Evolutionary conservation across 2,113 vertebrate species (phyloP).

Genomic region (Pitta sordida): DNA sequence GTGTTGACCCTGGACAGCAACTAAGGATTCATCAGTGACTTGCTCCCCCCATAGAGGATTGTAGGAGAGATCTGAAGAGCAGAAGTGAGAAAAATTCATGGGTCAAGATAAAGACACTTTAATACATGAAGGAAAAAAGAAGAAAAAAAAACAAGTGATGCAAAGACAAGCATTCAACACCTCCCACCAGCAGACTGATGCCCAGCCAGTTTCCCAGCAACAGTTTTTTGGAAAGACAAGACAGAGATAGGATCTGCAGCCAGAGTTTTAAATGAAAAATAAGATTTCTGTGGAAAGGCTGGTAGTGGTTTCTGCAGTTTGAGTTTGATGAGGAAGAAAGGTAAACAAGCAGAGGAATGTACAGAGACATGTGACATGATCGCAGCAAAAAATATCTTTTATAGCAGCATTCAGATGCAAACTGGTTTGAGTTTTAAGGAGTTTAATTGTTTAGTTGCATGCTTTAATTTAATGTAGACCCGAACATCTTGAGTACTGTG

Average conservation of each 20-base stretch:
- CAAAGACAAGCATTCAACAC: background rate
- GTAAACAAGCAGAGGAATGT: background rate
- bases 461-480: background rate
- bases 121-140: background rate
- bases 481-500: too few relatives aligned
- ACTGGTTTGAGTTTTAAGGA: background rate
- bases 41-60: rapidly evolving
- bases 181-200: background rate
- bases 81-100: background rate
- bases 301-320: background rate
- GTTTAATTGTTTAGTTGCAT: background rate
- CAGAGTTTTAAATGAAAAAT: background rate
- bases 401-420: background rate
- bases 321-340: background rate
- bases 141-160: background rate
- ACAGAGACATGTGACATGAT: background rate
- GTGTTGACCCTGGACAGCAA: background rate
- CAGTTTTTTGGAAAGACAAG: background rate
- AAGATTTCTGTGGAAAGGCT: background rate
- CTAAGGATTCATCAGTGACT: background rate
- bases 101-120: background rate
- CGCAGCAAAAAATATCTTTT: background rate
- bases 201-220: background rate
- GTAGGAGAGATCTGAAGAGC: rapidly evolving
- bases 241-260: background rate